These are phyloP conservation scores for Microplitis mediator DNA, from an alignment of 1,140 invertebrate genomes.

Conservation along the genomic window DNA sequence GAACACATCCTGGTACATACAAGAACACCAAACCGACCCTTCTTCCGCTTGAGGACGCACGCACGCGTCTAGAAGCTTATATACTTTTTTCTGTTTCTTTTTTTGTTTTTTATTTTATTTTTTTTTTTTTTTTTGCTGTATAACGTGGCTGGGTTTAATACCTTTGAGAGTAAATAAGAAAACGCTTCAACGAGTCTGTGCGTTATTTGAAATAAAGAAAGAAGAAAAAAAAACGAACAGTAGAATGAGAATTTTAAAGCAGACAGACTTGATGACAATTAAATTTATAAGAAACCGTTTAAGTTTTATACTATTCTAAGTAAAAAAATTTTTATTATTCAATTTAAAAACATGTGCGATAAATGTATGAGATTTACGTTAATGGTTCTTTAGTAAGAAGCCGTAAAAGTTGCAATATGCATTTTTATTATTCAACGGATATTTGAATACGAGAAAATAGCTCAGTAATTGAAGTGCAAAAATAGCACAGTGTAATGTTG, in stretches of 20 bases:
- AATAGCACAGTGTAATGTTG: too few species aligned
- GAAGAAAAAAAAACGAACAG: background rate
- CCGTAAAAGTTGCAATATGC: too few species aligned
- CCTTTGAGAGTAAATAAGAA: slow-evolving; percentile 32
- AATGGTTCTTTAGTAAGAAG: too few species aligned
- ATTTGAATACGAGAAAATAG: too few species aligned
- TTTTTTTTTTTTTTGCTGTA: background rate
- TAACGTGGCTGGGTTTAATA: slow-evolving; percentile 1
- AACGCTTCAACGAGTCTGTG: slow-evolving; percentile 13
- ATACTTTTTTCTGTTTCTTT: background rate
- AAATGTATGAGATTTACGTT: too few species aligned
- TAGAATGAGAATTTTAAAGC: background rate
- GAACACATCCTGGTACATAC: slow-evolving; percentile 13
- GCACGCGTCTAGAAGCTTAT: slow-evolving; percentile 26
- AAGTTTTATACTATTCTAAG: too few species aligned
- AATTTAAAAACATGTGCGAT: too few species aligned
- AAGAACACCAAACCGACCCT: slow-evolving; percentile 1
- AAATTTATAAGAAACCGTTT: too few species aligned
- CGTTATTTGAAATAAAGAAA: background rate
- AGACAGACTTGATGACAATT: too few species aligned
- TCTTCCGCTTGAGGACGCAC: slow-evolving; percentile 21
- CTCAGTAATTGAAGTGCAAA: too few species aligned
- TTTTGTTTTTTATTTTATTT: background rate
- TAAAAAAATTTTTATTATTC: too few species aligned
- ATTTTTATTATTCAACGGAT: too few species aligned